phyloP scores from a whole-genome alignment of 1,140 invertebrate genomes.

The Drosophila saltans region DNA sequence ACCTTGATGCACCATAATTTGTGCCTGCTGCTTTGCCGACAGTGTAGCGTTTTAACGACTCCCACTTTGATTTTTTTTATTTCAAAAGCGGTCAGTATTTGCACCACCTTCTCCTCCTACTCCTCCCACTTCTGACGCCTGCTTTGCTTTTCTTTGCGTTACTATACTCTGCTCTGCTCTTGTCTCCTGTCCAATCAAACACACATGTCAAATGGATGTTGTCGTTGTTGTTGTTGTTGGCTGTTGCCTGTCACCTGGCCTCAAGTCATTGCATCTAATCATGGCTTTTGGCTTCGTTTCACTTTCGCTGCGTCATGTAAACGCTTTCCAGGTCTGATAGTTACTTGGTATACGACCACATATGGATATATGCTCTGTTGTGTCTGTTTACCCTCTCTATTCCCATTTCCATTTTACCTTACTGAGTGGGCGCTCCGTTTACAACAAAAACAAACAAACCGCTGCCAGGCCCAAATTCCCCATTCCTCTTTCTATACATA shows the following conservation, averaged over 20 bases:
- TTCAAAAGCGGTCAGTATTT: slow-evolving; percentile 34
- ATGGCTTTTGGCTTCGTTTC: slow-evolving; percentile 61
- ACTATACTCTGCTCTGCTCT: not conserved
- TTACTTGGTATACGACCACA: slow-evolving; percentile 50
- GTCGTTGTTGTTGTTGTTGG: slow-evolving; percentile 30
- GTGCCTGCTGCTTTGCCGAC: slow-evolving; percentile 61
- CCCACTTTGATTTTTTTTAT: slow-evolving; percentile 53
- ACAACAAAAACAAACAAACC: slow-evolving; percentile 47
- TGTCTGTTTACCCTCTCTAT: slow-evolving; percentile 23
- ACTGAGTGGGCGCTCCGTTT: slow-evolving; percentile 58
- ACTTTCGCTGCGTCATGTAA: slow-evolving; percentile 79
- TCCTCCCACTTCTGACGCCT: slow-evolving; percentile 2
- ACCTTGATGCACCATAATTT: slow-evolving; percentile 68
- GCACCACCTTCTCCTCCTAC: slow-evolving; percentile 26
- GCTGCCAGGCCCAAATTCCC: not conserved
- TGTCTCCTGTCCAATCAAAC: slow-evolving; percentile 66
- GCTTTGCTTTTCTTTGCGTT: not conserved
- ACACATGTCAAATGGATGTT: slow-evolving; percentile 66
- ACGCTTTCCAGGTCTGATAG: slow-evolving; percentile 58
- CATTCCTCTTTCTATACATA: slow-evolving; percentile 12
- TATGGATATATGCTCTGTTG: slow-evolving; percentile 16
- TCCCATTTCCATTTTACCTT: slow-evolving; percentile 35
- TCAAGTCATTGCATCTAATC: slow-evolving; percentile 66
- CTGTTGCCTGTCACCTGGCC: slow-evolving; percentile 54
- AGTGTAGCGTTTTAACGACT: slow-evolving; percentile 58